These are phyloP conservation scores for Ramphastos sulfuratus DNA, from an alignment of 2,113 vertebrate genomes.

Conservation along the genomic window DNA sequence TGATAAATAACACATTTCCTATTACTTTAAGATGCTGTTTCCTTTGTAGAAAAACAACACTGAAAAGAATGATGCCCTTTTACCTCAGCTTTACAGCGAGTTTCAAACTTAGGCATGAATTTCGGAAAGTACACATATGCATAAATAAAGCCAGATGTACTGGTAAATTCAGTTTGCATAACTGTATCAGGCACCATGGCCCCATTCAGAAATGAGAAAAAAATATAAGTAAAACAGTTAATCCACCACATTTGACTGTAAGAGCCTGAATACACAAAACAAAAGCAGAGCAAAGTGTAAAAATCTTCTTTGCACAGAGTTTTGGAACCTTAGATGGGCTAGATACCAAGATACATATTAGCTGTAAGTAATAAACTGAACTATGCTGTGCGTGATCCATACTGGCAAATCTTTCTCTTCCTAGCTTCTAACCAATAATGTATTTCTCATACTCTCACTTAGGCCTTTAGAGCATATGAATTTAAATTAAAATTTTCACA, in stretches of 20 bases:
- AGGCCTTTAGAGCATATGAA: background rate
- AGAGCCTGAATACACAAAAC: background rate
- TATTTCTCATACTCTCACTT: background rate
- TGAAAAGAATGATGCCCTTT: background rate
- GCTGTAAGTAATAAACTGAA: background rate
- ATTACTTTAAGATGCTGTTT: background rate
- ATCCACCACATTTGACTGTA: background rate
- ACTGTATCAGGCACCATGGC: background rate
- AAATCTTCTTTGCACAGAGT: background rate
- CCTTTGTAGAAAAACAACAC: background rate
- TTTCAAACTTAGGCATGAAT: background rate
- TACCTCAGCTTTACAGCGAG: background rate
- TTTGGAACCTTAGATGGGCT: background rate
- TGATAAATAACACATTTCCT: background rate
- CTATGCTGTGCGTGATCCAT: background rate
- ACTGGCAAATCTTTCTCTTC: background rate
- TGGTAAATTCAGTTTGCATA: background rate
- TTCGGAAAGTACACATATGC: background rate
- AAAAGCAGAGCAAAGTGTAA: background rate
- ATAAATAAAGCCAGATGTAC: background rate
- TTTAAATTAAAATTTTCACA: background rate
- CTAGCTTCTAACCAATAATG: background rate
- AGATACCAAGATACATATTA: background rate
- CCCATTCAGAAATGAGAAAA: background rate
- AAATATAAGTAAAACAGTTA: background rate